These are phyloP conservation scores for Notechis scutatus DNA, from an alignment of 2,113 vertebrate species.

Conservation along the genomic window DNA sequence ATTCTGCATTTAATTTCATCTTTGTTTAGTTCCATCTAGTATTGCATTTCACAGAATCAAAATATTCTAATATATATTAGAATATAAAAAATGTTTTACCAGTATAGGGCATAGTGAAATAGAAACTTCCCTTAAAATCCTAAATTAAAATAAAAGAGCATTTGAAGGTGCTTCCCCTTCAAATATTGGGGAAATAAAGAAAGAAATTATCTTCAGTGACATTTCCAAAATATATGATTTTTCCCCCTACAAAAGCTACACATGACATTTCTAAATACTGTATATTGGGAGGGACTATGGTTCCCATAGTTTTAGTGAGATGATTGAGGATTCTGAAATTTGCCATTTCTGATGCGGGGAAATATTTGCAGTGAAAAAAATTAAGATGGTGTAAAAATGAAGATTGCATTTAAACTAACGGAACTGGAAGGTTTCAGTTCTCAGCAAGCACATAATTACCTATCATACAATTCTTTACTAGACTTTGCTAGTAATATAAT, in stretches of 20 bases:
- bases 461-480: background rate
- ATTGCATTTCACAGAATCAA: conserved; percentile 35
- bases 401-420: background rate
- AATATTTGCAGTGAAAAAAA: conserved; percentile 6
- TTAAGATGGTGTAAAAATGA: background rate
- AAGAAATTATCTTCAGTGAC: background rate
- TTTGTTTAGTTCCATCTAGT: conserved; percentile 37
- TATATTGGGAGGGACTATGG: background rate
- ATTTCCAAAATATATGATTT: background rate
- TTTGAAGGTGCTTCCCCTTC: conserved; percentile 17
- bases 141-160: conserved; percentile 30
- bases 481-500: background rate
- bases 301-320: background rate
- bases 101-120: background rate
- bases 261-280: background rate
- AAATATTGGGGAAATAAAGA: background rate
- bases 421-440: background rate
- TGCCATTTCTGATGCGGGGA: conserved; percentile 1
- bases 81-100: conserved; percentile 42
- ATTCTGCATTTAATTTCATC: conserved; percentile 28
- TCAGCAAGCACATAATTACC: background rate
- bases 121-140: conserved; percentile 46
- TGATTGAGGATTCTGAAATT: background rate
- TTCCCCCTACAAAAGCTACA: background rate
- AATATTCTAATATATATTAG: conserved; percentile 27